Evolutionary conservation across 2,888 invertebrate species (phyloP).

Genomic region (Drosophila lacicola): DNA sequence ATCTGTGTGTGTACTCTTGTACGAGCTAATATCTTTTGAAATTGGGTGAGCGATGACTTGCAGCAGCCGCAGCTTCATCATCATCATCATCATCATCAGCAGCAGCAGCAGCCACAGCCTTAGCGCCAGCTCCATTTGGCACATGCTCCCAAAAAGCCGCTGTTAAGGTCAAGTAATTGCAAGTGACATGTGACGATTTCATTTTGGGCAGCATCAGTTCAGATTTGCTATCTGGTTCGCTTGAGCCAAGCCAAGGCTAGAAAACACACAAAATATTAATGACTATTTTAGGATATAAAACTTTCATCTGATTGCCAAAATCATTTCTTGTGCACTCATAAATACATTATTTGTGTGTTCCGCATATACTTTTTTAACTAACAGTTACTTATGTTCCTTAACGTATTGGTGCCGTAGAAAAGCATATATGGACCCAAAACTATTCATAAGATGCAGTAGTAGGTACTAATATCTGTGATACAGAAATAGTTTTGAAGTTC

Average conservation of each 20-base stretch:
- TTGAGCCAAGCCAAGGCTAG: constrained; percentile 24
- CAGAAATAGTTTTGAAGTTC: no score
- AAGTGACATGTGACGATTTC: constrained; percentile 53
- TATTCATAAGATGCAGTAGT: no score
- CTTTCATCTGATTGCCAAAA: not conserved
- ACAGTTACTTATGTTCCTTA: not conserved
- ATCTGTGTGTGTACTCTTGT: constrained; percentile 19
- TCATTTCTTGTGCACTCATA: no score
- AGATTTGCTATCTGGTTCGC: constrained; percentile 26
- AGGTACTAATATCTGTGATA: no score
- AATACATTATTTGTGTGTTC: no score
- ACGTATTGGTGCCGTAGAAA: not conserved
- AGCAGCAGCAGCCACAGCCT: constrained; percentile 30
- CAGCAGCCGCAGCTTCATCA: constrained; percentile 33
- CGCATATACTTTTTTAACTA: not conserved
- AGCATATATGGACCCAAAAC: not conserved
- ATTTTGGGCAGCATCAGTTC: constrained; percentile 32
- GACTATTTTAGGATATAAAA: not conserved
- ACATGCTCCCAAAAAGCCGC: constrained; percentile 66
- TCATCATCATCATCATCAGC: constrained; percentile 18
- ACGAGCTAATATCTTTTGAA: constrained; percentile 67
- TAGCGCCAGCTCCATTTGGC: constrained; percentile 61
- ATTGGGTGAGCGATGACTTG: constrained; percentile 79
- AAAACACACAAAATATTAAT: not conserved
- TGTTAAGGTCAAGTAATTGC: constrained; percentile 68